Evolutionary conservation across 2,888 invertebrate species (phyloP).

Genomic region (Drosophila subquinaria): DNA sequence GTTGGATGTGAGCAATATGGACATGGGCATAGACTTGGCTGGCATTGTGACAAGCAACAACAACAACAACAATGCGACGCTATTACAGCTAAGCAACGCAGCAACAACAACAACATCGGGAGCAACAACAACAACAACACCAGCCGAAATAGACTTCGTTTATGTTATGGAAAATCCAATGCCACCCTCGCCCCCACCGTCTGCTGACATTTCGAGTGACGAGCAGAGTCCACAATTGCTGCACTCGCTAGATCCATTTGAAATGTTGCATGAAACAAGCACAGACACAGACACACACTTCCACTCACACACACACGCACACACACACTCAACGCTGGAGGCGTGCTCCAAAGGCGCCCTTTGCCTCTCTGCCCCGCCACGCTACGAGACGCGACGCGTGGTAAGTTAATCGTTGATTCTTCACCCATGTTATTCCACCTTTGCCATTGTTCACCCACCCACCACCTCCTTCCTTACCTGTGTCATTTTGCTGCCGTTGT

Average conservation of each 20-base stretch:
- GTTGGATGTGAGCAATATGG: slow-evolving; percentile 47
- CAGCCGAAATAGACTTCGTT: slow-evolving; percentile 69
- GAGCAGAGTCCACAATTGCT: slow-evolving; percentile 42
- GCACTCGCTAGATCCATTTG: slow-evolving; percentile 66
- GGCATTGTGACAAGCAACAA: slow-evolving; percentile 29
- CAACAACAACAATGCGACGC: slow-evolving; percentile 26
- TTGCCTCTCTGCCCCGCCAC: slow-evolving; percentile 38
- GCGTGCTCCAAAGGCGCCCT: slow-evolving; percentile 32
- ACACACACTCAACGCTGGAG: slow-evolving; percentile 15
- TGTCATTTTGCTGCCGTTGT: slow-evolving; percentile 28
- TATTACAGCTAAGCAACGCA: slow-evolving; percentile 40
- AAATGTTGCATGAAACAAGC: slow-evolving; percentile 54
- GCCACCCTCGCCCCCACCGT: slow-evolving; percentile 67
- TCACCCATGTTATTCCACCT: not conserved
- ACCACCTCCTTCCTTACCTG: not conserved
- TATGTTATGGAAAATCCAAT: slow-evolving; percentile 75
- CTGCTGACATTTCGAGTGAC: slow-evolving; percentile 58
- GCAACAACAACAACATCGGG: slow-evolving; percentile 27
- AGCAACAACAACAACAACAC: slow-evolving; percentile 27
- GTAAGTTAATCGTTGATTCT: slow-evolving; percentile 69
- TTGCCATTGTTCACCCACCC: not conserved
- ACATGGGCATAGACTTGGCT: slow-evolving; percentile 48
- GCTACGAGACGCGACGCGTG: slow-evolving; percentile 75
- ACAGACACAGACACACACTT: slow-evolving; percentile 13
- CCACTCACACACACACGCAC: not conserved